These are phyloP conservation scores for Therioaphis trifolii DNA, from an alignment of 2,888 invertebrate species.

Conservation along the genomic window DNA sequence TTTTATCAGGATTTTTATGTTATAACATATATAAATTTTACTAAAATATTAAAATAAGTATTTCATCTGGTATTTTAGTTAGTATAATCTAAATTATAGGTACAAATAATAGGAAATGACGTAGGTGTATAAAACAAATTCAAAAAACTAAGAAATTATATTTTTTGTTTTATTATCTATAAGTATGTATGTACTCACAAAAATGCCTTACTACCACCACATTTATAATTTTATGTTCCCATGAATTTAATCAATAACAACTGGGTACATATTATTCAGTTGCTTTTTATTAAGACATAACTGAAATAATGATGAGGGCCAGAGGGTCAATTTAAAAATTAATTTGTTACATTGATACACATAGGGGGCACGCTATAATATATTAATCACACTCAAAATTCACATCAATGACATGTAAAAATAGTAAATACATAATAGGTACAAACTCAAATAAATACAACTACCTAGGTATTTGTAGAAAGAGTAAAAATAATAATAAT, in stretches of 20 bases:
- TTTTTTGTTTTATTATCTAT: too few relatives aligned
- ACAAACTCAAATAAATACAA: too few relatives aligned
- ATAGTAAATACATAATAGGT: not conserved
- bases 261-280: not conserved
- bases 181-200: too few relatives aligned
- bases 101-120: not conserved
- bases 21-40: too few relatives aligned
- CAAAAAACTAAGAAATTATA: too few relatives aligned
- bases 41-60: not conserved
- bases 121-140: not conserved
- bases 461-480: too few relatives aligned
- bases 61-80: not conserved
- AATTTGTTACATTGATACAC: constrained; percentile 38
- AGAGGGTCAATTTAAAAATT: constrained; percentile 57
- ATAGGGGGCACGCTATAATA: constrained; percentile 15
- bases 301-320: constrained; percentile 25
- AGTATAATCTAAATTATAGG: not conserved
- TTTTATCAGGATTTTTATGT: too few relatives aligned
- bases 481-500: too few relatives aligned
- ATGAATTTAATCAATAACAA: constrained; percentile 21
- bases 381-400: constrained; percentile 16
- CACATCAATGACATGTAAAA: not conserved
- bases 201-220: not conserved
- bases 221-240: not conserved
- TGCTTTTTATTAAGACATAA: constrained; percentile 17